Evolutionary conservation across 2,113 vertebrate species (phyloP).

Genomic region (Clinocottus analis): DNA sequence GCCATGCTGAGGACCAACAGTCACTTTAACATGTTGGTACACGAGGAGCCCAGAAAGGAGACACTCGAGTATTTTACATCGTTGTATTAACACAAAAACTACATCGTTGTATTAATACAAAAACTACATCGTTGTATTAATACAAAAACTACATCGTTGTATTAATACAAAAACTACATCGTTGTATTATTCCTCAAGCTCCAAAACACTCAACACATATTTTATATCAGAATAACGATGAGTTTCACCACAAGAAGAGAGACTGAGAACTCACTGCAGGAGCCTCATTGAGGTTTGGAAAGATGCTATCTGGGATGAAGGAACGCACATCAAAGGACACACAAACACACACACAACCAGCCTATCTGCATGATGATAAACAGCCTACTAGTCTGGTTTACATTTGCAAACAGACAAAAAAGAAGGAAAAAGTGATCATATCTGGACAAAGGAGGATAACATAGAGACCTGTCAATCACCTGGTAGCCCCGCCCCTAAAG

Average conservation of each 20-base stretch:
- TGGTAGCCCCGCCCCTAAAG: no score
- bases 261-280: slow-evolving; percentile 1
- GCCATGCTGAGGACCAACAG: slow-evolving; percentile 40
- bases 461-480: no score
- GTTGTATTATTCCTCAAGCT: not conserved
- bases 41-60: no score
- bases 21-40: no score
- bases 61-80: not conserved
- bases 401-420: slow-evolving; percentile 42
- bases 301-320: slow-evolving; percentile 26
- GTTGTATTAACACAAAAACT: not conserved
- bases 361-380: slow-evolving; percentile 41
- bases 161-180: not conserved
- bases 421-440: no score
- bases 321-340: slow-evolving; percentile 10
- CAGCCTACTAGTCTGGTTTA: not conserved
- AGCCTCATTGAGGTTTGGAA: slow-evolving; percentile 6
- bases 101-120: not conserved
- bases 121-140: not conserved
- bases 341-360: slow-evolving; percentile 16
- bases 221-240: not conserved
- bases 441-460: no score
- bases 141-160: not conserved
- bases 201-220: no score
- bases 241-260: not conserved